A percentile compares a stretch with the other conserved stretches of the same genome.
Conservation (phyloP, 2,888 invertebrate species). For the Caenorhabditis becei region DNA sequence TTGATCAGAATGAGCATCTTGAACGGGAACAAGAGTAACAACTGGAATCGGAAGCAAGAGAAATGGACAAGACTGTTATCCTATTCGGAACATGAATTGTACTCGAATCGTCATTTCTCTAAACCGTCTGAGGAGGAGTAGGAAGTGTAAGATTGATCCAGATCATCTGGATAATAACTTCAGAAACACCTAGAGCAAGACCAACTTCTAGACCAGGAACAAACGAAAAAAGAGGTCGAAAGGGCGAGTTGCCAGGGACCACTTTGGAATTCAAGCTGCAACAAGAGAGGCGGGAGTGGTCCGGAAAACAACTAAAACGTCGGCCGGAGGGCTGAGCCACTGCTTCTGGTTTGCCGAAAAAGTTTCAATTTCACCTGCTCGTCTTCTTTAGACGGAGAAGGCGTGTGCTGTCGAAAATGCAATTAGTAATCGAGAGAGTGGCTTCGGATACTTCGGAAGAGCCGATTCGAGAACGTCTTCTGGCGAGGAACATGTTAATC, state of each 20-base stretch:
- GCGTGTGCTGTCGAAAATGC: conserved; percentile 48
- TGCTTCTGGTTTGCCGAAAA: conserved; percentile 27
- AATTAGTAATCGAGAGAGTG: conserved; percentile 54
- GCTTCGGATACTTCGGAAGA: conserved; percentile 14
- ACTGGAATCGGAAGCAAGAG: no score
- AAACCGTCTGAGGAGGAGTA: no score
- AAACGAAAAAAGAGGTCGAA: not conserved
- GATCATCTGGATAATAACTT: no score
- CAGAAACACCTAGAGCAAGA: no score
- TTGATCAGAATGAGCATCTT: no score
- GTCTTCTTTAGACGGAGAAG: conserved; percentile 28
- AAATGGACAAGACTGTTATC: no score
- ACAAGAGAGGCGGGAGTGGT: conserved; percentile 10
- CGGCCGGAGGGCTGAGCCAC: not conserved
- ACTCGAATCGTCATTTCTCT: no score
- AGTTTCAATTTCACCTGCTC: conserved; percentile 64
- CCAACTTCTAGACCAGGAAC: no score
- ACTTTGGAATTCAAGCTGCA: conserved; percentile 9
- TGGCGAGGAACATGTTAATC: conserved; percentile 6
- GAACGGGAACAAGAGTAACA: no score
- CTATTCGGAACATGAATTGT: no score
- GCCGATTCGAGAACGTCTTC: not conserved
- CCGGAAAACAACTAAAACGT: conserved; percentile 29
- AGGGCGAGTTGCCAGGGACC: conserved; percentile 5
- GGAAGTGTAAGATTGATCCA: no score